Evolutionary conservation across 2,113 vertebrate genomes (phyloP), one percentile per base, ranked within the genome.

Genomic region (Raja brachyura): DNA sequence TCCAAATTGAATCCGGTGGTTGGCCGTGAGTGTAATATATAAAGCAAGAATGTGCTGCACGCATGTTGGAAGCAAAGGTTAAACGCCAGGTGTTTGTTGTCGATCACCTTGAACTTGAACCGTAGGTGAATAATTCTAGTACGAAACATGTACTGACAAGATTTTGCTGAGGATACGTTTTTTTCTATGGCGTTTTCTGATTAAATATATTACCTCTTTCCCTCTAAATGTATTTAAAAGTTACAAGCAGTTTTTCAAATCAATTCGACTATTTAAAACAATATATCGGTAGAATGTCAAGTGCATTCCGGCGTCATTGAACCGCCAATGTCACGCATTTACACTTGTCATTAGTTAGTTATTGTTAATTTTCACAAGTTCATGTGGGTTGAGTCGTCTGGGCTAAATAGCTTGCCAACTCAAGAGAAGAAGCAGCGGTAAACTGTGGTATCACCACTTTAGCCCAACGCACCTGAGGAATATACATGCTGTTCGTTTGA

Each of bases 241-340:
- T 25, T 25, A 54, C 66, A 70, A 73, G 66, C 68, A 28, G 90
- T 92, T 92, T 92, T 92, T 74, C 33, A 92, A 73, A 92, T 92
- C 66, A 48, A 70, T 68, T 25, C 39, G 54, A 63, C 61, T 88
- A 33, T 88, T 61, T 31, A 9, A 4, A 39, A 83, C 56, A 88
- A 63, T n/a, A 92, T 33, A 28, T 28, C 66, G 22, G 33, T 73
- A 9, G 5, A 54, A 73, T 73, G 39, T 73, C 39, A 31, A 74
- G 39, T 73, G 90, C 68, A 4, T 14, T n/a, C 6, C n/a, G n/a
- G 31, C 63, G 56, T n/a, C 59, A 88, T 63, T 66, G 73, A 88
- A n/a, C 6, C 22, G 9, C 39, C 18, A 13, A 39, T 14, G 61
- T 14, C 33, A 25, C 20, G 66, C 33, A 22, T 92, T 92, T 48